Percentiles rank a stretch among this genome's conserved stretches.
phyloP scores from a whole-genome alignment of 1,140 invertebrate genomes.

The Rhynchophorus ferrugineus region DNA sequence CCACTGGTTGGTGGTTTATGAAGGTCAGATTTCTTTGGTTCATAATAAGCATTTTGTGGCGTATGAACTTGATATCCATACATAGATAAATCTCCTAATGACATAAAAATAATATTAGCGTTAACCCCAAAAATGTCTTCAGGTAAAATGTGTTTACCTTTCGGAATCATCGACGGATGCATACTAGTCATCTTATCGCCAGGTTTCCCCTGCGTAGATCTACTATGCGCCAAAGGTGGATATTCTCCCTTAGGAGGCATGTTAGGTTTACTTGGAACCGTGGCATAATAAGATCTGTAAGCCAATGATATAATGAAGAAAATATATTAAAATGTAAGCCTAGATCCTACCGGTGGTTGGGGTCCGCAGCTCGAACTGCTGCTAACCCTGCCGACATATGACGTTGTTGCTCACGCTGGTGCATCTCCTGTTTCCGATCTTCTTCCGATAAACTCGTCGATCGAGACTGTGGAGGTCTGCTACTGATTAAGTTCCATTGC shows the following conservation, averaged over 20 bases:
- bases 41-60: constrained; percentile 44
- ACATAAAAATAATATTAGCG: too few relatives aligned
- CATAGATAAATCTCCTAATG: constrained; percentile 64
- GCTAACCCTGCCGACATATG: constrained; percentile 37
- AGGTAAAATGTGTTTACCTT: constrained; percentile 9
- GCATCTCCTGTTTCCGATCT: constrained; percentile 28
- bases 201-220: constrained; percentile 40
- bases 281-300: constrained; percentile 20
- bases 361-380: constrained; percentile 16
- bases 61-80: constrained; percentile 59
- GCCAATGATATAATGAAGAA: background rate
- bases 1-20: constrained; percentile 41
- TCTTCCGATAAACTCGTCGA: constrained; percentile 38
- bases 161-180: constrained; percentile 45
- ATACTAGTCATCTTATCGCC: constrained; percentile 47
- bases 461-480: constrained; percentile 35
- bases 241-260: constrained; percentile 48
- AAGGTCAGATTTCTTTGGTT: constrained; percentile 26
- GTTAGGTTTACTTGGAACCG: constrained; percentile 41
- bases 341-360: constrained; percentile 13
- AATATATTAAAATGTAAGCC: constrained; percentile 5
- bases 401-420: constrained; percentile 35
- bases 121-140: background rate
- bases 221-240: constrained; percentile 51
- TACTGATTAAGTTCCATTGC: constrained; percentile 42